A percentile compares a stretch with the other conserved stretches of the same genome.
Conservation (phyloP, 2,113 vertebrate species). For the Elachura formosa region DNA sequence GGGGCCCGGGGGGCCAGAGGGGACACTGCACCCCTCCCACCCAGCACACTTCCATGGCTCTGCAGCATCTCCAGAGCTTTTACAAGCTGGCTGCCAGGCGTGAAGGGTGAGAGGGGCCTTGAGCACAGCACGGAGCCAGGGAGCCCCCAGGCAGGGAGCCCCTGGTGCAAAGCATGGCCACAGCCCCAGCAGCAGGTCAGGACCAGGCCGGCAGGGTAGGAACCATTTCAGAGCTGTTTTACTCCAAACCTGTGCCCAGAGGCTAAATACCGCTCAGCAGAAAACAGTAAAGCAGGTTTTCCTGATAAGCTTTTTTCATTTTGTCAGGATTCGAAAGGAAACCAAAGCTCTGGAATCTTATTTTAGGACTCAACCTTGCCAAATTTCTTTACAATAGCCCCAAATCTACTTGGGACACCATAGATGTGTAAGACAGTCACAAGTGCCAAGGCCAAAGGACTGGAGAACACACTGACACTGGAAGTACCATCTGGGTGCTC, state of each 20-base stretch:
- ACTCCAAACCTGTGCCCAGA: neutral
- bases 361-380: neutral
- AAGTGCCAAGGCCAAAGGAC: neutral
- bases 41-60: neutral
- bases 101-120: neutral
- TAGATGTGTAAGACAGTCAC: fast-evolving
- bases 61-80: neutral
- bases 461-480: neutral
- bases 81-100: neutral
- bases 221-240: neutral
- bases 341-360: neutral
- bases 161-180: neutral
- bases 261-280: neutral
- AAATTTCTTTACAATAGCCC: neutral
- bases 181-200: neutral
- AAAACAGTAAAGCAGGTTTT: neutral
- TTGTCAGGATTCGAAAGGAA: neutral
- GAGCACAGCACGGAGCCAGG: neutral
- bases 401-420: neutral
- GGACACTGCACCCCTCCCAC: neutral
- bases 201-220: neutral
- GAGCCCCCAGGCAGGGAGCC: neutral
- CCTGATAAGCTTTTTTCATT: neutral
- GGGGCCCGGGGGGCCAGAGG: neutral
- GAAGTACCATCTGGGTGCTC: neutral